Base-by-base conservation (phyloP, 1,140 invertebrate species). In the Prorops nasuta region DNA sequence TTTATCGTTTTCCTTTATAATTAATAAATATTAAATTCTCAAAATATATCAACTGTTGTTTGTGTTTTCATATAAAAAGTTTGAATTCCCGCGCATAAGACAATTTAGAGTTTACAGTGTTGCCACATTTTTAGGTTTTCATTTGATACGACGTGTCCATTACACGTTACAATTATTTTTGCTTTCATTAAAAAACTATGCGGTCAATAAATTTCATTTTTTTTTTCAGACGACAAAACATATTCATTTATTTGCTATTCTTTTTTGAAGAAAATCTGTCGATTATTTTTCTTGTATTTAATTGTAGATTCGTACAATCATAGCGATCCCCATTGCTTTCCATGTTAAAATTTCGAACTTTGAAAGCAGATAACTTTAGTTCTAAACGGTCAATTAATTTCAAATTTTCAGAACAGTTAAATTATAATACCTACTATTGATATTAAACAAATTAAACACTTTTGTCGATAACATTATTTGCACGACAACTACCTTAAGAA, bases 401-500 rank as follows among this genome's bases (percentile, higher is more conserved):
- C 3, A 39, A 39, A 16, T 39, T 16, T 38, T 17, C 16, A 8
- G 15, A 20, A 38, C 36, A 22, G 40, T 35, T 42, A 36, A 45
- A 35, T 45, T 17, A 19, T 34, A 22, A 6, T 15, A 24, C 2
- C 37, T 34, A 24, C 22, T 21, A 46, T 22, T 14, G 37, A 4
- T 8, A 36, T 14, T 15, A 15, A 46, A 46, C 15, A 46, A 21
- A 21, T 21, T 67, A 17, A 78, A 60, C 48, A 86, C 69, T 40
- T 79, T 82, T 2, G 83, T 70, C 55, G 73, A 77, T 45, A 78
- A 77, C 34, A 75, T 74, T 18, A 74, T 68, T 3, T 81, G 62
- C 34, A 77, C 68, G 19, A 77, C 67, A n/a, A 79, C 67, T 32
- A 85, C 66, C 60, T 81, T 60, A 72, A 64, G 10, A 40, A 48